Evolutionary conservation across 2,888 invertebrate genomes (phyloP), one percentile per base, ranked within the genome.

Genomic region (Agrotis ipsilon): DNA sequence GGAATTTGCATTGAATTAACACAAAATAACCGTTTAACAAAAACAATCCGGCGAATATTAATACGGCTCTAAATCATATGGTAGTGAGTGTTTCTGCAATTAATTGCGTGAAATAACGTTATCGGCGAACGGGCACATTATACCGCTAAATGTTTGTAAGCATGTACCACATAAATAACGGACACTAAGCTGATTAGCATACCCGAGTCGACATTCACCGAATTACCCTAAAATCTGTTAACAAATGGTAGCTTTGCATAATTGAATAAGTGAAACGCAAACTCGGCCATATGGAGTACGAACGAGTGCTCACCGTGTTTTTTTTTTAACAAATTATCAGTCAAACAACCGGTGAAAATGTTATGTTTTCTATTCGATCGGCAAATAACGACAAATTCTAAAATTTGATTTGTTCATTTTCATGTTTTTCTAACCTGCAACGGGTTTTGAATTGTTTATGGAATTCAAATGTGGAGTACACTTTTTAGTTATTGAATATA

Each of bases 191-290:
- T 94, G 92, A 94, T 95, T 95, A 94, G 87, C 95, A 95, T 95
- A 94, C 92, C 94, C 91, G 91, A 91, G 88, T 91, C 92, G 90
- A 94, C 94, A 92, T 92, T 92, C 88, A 86, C 92, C 85, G 92
- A 93, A 94, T 94, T 94, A 92, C 93, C 90, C 92, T 90, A 90
- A 94, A 95, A 95, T 95, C 95, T 95, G 96, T 93, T 94, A 96
- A 95, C 95, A 94, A 94, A 95, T 96, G 94, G 94, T 89, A 86
- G 95, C 93, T 95, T 94, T 95, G 93, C 95, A 94, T 96, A 95
- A 95, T 94, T 94, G 90, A 94, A 94, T 92, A 91, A 90, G 90
- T 90, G 84, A 81, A 89, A 91, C 88, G 91, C 88, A 90, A 93
- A 92, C 90, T 87, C 88, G 71, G 88, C 86, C 94, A 92, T 93